Percentiles rank a stretch among this genome's conserved stretches.
These are phyloP conservation scores for Micronisus gabar DNA, from an alignment of 2,113 vertebrate species.

Conservation along the genomic window DNA sequence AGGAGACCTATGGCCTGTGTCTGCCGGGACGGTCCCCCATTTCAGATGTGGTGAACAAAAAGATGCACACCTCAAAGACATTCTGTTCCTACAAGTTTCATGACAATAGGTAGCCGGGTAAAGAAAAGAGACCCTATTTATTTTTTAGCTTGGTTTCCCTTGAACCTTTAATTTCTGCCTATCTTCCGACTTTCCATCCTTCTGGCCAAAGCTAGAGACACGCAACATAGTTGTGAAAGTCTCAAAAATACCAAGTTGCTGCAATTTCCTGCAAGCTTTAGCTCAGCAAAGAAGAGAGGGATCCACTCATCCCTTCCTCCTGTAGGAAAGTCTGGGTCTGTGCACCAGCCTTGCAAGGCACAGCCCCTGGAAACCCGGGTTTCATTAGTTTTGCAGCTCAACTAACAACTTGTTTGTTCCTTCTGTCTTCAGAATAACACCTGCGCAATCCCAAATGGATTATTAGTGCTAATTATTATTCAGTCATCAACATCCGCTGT, in stretches of 20 bases:
- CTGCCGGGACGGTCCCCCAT: background rate
- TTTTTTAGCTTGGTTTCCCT: background rate
- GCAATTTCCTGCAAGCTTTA: background rate
- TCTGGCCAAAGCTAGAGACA: background rate
- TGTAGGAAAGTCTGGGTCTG: background rate
- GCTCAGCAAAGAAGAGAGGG: background rate
- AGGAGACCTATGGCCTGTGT: background rate
- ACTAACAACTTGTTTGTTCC: background rate
- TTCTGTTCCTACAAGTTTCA: background rate
- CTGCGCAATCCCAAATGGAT: slow-evolving; percentile 25
- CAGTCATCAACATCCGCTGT: slow-evolving; percentile 32
- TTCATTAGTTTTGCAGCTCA: slow-evolving; percentile 15
- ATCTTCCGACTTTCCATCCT: background rate
- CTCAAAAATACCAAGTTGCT: background rate
- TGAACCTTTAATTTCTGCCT: background rate
- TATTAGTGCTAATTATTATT: slow-evolving; percentile 52
- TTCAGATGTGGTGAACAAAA: background rate
- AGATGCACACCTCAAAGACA: background rate
- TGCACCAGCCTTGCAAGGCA: background rate
- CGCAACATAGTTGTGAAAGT: background rate
- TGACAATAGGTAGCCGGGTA: background rate
- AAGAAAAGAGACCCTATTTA: background rate
- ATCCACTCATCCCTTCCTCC: background rate
- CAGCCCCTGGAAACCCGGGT: background rate
- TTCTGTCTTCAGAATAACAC: slow-evolving; percentile 17